Evolutionary conservation across 2,113 vertebrate genomes (phyloP), one percentile per base, ranked within the genome.

Genomic region (Chitala chitala): DNA sequence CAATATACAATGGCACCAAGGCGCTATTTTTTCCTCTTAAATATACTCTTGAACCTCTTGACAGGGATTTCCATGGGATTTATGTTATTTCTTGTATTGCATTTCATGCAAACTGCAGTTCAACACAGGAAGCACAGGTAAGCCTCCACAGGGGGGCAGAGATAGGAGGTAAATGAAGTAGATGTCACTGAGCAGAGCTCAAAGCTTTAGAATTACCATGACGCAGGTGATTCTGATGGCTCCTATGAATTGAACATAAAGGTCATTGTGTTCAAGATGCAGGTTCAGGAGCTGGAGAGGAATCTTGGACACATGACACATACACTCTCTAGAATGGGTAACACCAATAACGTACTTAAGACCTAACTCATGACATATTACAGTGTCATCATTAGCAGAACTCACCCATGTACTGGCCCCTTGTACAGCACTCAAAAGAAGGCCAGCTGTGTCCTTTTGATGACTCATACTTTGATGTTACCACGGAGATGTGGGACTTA

Each of bases 391-490:
- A n/a, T 48, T 48, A 5, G 5, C 46, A 48, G 46, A 54, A 54
- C 20, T 54, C 5, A 4, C 51, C 9, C 51, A 54, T 54, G 20
- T 17, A 5, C 51, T 4, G 20, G 44, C 17, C 51, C 4, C 24
- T 6, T 17, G 24, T 48, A 9, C 26, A 26, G 22, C n/a, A 12
- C 44, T 17, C 12, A 26, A 26, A 58, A 36, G 17, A 46, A 72
- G 70, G 36, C 2, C 70, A 58, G 38, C 40, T 9, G 8, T 58
- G 24, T 15, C 29, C 36, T 13, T 15, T 5, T 10, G 2, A 15
- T 44, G 63, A 74, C 56, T 36, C 46, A 74, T 51, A 59, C 24
- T 54, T 75, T 55, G 24, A 38, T 31, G 64, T 75, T 75, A 13
- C 51, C 64, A 75, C 51, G 64, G 73, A 69, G 64, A 75, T 69